phyloP scores from a whole-genome alignment of 2,888 invertebrate species.

The Temnothorax ravouxi region DNA sequence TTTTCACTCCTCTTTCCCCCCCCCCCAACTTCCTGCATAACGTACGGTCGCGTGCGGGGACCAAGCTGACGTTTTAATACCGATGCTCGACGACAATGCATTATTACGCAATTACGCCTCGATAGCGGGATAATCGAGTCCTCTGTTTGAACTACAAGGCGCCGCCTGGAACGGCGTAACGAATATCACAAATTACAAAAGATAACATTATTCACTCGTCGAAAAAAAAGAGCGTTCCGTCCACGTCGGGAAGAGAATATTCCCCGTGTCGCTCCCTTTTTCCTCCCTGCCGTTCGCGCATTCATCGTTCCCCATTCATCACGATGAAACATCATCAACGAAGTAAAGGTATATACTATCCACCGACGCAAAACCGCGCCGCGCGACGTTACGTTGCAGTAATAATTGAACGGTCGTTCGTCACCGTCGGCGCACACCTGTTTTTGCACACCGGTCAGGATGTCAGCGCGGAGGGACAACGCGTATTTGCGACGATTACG shows the following conservation, averaged over 20 bases:
- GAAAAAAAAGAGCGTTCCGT: conserved; percentile 7
- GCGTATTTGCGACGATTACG: conserved; percentile 30
- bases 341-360: conserved; percentile 39
- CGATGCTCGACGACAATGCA: conserved; percentile 34
- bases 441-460: conserved; percentile 27
- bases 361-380: conserved; percentile 15
- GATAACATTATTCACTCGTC: conserved; percentile 61
- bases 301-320: conserved; percentile 39
- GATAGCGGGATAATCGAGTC: conserved; percentile 60
- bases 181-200: conserved; percentile 48
- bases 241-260: conserved; percentile 7
- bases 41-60: conserved; percentile 27
- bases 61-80: conserved; percentile 54
- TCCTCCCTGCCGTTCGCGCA: neutral
- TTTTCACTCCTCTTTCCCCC: neutral
- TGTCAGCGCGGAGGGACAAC: conserved; percentile 20
- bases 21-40: neutral
- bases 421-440: conserved; percentile 23
- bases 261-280: conserved; percentile 12
- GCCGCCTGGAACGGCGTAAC: conserved; percentile 52
- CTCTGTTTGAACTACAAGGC: conserved; percentile 30
- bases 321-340: conserved; percentile 54
- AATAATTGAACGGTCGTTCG: conserved; percentile 51
- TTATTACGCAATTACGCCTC: conserved; percentile 64
- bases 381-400: neutral